phyloP scores from a whole-genome alignment of 2,113 vertebrate species.

The Grammomys dolichurus region DNA sequence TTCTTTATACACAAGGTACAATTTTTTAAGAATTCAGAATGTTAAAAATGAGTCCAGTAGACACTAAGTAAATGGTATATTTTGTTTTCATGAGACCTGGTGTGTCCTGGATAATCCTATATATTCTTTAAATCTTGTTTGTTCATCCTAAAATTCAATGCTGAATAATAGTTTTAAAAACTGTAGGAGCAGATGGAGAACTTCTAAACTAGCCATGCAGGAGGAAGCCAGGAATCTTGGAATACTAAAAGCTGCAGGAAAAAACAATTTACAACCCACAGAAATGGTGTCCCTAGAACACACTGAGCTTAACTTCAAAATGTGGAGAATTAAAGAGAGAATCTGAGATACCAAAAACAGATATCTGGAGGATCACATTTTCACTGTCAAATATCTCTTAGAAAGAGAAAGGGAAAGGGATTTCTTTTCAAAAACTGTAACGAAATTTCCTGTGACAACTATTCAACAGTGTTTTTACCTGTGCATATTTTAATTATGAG shows the following conservation, averaged over 20 bases:
- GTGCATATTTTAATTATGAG: not conserved
- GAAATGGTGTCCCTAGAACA: not conserved
- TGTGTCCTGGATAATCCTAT: not conserved
- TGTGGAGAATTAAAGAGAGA: not conserved
- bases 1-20: not conserved
- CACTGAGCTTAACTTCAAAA: not conserved
- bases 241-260: not conserved
- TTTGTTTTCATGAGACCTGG: not conserved
- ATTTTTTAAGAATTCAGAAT: not conserved
- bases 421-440: not conserved
- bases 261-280: slow-evolving; percentile 28
- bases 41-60: not conserved
- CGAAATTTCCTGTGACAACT: not conserved
- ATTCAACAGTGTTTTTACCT: not conserved
- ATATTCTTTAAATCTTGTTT: not conserved
- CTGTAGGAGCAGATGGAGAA: slow-evolving; percentile 50
- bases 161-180: not conserved
- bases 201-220: slow-evolving; percentile 35
- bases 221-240: not conserved
- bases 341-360: not conserved
- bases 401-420: not conserved
- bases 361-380: not conserved
- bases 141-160: not conserved
- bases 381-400: not conserved
- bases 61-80: not conserved